Conservation (phyloP, 2,113 vertebrate genomes). For the Amblyornis subalaris region DNA sequence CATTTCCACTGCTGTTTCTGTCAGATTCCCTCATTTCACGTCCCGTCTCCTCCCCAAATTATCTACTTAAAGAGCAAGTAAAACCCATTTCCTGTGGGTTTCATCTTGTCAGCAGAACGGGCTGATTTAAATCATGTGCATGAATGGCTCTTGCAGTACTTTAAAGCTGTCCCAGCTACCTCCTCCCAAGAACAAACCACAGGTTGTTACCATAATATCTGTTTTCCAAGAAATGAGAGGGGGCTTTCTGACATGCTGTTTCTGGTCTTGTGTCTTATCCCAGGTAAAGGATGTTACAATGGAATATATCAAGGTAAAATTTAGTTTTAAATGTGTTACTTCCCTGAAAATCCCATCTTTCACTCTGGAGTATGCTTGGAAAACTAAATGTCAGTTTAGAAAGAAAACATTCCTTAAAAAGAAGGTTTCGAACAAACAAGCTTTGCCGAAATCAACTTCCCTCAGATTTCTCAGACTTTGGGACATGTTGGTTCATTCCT, state of each 20-base stretch:
- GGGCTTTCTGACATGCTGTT: background rate
- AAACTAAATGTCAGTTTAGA: background rate
- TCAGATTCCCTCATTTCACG: slow-evolving; percentile 1
- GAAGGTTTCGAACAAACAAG: background rate
- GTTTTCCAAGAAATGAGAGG: background rate
- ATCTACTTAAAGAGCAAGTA: slow-evolving; percentile 8
- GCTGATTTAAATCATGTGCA: background rate
- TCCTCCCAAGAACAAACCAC: background rate
- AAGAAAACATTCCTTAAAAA: background rate
- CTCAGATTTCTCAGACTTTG: background rate
- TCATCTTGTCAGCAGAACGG: background rate
- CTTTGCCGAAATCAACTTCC: background rate
- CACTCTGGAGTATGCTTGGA: background rate
- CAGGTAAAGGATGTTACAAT: background rate
- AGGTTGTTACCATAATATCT: background rate
- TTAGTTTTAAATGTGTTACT: background rate
- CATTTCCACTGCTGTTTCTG: background rate
- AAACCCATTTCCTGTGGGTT: slow-evolving; percentile 23
- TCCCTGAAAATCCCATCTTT: background rate
- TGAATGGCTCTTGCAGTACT: background rate
- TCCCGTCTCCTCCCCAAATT: background rate
- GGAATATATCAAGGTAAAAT: background rate
- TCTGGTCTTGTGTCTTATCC: background rate
- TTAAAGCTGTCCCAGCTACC: background rate
- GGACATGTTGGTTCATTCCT: background rate